A percentile compares a stretch with the other conserved stretches of the same genome.
Evolutionary conservation across 2,113 vertebrate species (phyloP).

Genomic region (Scopus umbretta): DNA sequence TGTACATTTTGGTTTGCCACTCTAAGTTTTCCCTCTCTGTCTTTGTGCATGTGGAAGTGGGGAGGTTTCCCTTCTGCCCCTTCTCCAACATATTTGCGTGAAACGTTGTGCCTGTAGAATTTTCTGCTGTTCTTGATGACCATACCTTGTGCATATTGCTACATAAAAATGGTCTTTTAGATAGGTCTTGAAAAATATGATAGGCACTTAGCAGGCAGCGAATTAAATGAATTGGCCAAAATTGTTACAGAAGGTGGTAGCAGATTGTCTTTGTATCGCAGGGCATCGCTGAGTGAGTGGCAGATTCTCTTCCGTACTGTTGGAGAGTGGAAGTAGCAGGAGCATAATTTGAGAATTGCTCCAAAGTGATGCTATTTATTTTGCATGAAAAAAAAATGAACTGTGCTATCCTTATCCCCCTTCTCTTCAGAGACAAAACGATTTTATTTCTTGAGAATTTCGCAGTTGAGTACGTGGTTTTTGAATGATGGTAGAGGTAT

Average conservation of each 20-base stretch:
- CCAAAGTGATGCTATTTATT: background rate
- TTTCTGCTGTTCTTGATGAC: background rate
- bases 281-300: background rate
- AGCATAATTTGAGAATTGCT: background rate
- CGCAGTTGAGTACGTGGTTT: background rate
- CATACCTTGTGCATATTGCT: background rate
- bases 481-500: background rate
- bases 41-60: background rate
- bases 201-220: background rate
- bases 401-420: background rate
- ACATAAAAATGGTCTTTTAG: background rate
- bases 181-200: background rate
- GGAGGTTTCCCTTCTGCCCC: background rate
- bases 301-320: background rate
- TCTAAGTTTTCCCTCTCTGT: rapidly evolving
- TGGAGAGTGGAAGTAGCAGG: background rate
- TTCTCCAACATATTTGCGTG: background rate
- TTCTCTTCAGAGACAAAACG: background rate
- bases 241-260: background rate
- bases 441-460: background rate
- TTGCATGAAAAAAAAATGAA: background rate
- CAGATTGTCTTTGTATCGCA: background rate
- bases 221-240: background rate
- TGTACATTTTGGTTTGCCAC: background rate
- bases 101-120: background rate